Evolutionary conservation across 2,797 vertebrate genomes (phyloP), one percentile per base, ranked within the genome.

Genomic region (Urosaurus nigricauda): DNA sequence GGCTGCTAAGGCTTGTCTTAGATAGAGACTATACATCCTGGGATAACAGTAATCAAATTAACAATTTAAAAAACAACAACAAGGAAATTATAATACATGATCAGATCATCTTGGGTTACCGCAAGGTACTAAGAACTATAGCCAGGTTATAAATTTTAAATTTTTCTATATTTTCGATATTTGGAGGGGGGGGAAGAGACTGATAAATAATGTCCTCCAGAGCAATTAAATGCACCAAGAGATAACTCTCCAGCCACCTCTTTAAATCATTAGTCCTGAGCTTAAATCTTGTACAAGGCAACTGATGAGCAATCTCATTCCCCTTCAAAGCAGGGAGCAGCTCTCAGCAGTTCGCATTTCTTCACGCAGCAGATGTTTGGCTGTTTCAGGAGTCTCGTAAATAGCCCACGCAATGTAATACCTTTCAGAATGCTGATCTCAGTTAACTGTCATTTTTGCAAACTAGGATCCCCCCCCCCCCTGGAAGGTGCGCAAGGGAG

Each of bases 341-440:
- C 81, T 68, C 91, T 89, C 90, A 87, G 92, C 91, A 90, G 88
- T 91, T 91, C 90, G 93, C 87, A 92, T 86, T 91, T 91, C 93
- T 92, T 89, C 84, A 51, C 78, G 91, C 92, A 96, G 89, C 92
- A 95, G 94, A 95, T 94, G 94, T 87, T 94, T 90, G 89, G 93
- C 86, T 91, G 89, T 94, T 94, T 93, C 80, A 7, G 91, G 92
- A 91, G 90, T 87, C 92, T 92, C 89, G 87, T 93, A 95, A 96
- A 96, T 95, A 95, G 93, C 92, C 94, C 94, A 93, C 93, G 87
- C 0, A 4, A 68, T 85, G 80, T 84, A 93, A 86, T 68, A 88
- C 43, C 81, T 94, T 90, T 94, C 87, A 75, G 79, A 95, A 93
- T 89, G 91, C 91, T 90, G 88, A 90, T 93, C 78, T 87, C 93